Evolutionary conservation across 2,113 vertebrate genomes (phyloP).

Genomic region (Mohoua ochrocephala): DNA sequence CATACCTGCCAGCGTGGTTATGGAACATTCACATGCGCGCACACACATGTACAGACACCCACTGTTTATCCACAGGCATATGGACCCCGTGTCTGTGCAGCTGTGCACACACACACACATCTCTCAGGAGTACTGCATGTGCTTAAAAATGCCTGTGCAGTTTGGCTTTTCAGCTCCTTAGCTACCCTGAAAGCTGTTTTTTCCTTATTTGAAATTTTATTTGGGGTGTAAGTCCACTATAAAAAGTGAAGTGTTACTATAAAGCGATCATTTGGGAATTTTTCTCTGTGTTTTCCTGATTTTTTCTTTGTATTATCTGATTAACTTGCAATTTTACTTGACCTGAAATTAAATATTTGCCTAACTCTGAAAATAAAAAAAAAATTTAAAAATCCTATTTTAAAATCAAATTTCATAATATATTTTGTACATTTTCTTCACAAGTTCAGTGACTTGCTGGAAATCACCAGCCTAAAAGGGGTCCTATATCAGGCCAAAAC

Average conservation of each 20-base stretch:
- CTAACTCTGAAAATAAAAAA: neutral
- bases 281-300: neutral
- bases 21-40: neutral
- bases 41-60: neutral
- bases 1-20: neutral
- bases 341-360: neutral
- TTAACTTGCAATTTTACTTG: neutral
- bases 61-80: constrained; percentile 18
- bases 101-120: constrained; percentile 37
- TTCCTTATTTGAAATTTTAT: neutral
- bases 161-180: neutral
- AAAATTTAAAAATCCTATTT: neutral
- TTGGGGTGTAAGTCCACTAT: neutral
- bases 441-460: neutral
- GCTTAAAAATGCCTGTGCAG: neutral
- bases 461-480: neutral
- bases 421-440: neutral
- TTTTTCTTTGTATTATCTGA: neutral
- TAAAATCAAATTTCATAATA: neutral
- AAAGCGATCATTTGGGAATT: neutral
- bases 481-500: neutral
- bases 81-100: constrained; percentile 23
- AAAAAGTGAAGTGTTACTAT: neutral
- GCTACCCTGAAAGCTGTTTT: neutral
- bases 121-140: neutral